Base-by-base conservation (phyloP, 1,140 invertebrate genomes). In the Danaus melanippus region DNA sequence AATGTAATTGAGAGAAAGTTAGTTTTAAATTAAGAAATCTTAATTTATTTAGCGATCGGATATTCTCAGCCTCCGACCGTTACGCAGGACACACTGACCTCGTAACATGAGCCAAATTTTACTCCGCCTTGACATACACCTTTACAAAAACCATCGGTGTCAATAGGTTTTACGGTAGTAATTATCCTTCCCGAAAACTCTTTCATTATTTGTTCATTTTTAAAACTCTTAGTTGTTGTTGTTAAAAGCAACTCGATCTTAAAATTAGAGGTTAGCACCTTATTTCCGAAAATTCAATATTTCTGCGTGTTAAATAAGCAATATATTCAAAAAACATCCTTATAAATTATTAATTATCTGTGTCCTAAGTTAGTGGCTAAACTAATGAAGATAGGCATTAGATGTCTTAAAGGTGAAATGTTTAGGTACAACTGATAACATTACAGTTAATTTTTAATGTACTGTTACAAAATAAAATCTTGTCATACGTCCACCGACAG, bases 61-160 rank as follows among this genome's bases (percentile, higher is more conserved):
- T 32, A 32, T 32, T 32, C 21, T 47, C 74, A 72, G 69, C 51
- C 67, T 74, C 66, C 64, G 61, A 79, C 82, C 79, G 82, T 82
- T 83, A 82, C 56, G 44, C 21, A 56, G 66, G 68, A 62, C 79
- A 79, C 46, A 79, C 77, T 85, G 71, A 81, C 82, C 75, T 65
- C 75, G 73, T 76, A 80, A 69, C 66, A 69, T 64, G 59, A 74
- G 60, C 69, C 51, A 70, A 74, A 71, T 66, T 69, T 70, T 66
- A 64, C 54, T 56, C 58, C 59, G 63, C 55, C 56, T 58, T 63
- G 59, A 66, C 56, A 58, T 55, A 62, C 32, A 41, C 32, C 57
- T 58, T 56, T 51, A 53, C 45, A 66, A 62, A 56, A 71, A 60
- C 42, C 62, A 54, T 45, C 46, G 32, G 46, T 51, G 59, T 54